Evolutionary conservation across 2,888 invertebrate species (phyloP).

Genomic region (Drosophila colorata): DNA sequence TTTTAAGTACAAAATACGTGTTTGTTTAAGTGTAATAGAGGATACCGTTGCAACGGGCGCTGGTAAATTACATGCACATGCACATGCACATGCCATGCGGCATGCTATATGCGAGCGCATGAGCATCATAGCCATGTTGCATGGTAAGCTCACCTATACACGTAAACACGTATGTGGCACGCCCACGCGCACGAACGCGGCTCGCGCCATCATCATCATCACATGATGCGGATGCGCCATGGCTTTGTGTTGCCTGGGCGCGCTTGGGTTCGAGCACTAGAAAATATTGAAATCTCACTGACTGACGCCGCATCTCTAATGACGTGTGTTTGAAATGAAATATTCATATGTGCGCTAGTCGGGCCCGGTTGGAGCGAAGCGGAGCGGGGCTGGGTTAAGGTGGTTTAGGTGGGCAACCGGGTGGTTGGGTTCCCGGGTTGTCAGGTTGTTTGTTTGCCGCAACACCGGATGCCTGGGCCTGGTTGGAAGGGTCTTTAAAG

Average conservation of each 20-base stretch:
- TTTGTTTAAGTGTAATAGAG: constrained; percentile 32
- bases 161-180: constrained; percentile 6
- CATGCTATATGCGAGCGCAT: constrained; percentile 12
- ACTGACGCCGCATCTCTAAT: constrained; percentile 76
- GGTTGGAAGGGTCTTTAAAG: constrained; percentile 60
- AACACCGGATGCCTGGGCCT: too few relatives aligned
- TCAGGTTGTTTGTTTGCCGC: constrained; percentile 27
- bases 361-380: constrained; percentile 10
- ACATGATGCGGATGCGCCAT: constrained; percentile 42
- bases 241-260: constrained; percentile 49
- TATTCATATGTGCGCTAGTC: constrained; percentile 67
- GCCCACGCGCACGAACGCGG: constrained; percentile 24
- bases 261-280: constrained; percentile 60
- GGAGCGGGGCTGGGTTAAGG: background rate
- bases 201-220: constrained; percentile 29
- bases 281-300: constrained; percentile 79
- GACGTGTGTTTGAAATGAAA: constrained; percentile 80
- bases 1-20: too few relatives aligned
- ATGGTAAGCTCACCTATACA: constrained; percentile 25
- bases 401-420: constrained; percentile 2
- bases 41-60: constrained; percentile 61
- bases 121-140: constrained; percentile 43
- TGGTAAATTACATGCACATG: constrained; percentile 77
- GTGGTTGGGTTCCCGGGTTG: background rate
- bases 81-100: constrained; percentile 51